These are phyloP conservation scores for Triplophysa bombifrons DNA, from an alignment of 2,797 vertebrate genomes.

Conservation along the genomic window DNA sequence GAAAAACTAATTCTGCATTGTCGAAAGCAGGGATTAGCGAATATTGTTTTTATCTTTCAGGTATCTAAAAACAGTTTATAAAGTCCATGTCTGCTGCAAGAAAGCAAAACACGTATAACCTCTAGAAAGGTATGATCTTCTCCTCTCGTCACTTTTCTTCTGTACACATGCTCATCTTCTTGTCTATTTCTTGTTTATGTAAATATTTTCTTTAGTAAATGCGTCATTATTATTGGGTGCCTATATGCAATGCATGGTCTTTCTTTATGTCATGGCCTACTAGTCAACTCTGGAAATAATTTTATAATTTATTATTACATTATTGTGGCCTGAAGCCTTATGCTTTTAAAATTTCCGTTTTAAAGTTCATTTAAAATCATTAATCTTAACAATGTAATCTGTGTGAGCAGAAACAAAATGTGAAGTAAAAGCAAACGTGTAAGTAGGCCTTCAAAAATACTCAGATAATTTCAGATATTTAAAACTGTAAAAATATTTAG, in stretches of 20 bases:
- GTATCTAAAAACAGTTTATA: too few relatives aligned
- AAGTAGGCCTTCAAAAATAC: too few relatives aligned
- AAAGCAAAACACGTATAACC: too few relatives aligned
- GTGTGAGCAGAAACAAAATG: too few relatives aligned
- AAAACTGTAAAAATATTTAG: too few relatives aligned
- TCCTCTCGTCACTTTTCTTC: too few relatives aligned
- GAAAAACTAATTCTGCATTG: constrained; percentile 40
- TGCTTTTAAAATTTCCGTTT: background rate
- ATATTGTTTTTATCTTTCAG: too few relatives aligned
- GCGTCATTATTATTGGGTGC: background rate
- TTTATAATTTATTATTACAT: background rate
- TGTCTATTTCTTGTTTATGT: background rate
- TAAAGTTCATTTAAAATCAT: background rate
- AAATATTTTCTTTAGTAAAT: background rate
- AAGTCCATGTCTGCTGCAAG: too few relatives aligned
- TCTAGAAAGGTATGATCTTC: too few relatives aligned
- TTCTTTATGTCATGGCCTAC: background rate
- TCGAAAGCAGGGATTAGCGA: background rate
- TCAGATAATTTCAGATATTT: too few relatives aligned
- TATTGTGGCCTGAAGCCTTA: background rate
- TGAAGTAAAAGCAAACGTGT: too few relatives aligned
- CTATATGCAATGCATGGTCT: background rate
- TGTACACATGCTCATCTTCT: background rate
- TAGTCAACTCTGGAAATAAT: background rate
- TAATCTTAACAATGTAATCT: background rate